Conservation (phyloP, 2,797 vertebrate species). For the Sebastes minor region DNA sequence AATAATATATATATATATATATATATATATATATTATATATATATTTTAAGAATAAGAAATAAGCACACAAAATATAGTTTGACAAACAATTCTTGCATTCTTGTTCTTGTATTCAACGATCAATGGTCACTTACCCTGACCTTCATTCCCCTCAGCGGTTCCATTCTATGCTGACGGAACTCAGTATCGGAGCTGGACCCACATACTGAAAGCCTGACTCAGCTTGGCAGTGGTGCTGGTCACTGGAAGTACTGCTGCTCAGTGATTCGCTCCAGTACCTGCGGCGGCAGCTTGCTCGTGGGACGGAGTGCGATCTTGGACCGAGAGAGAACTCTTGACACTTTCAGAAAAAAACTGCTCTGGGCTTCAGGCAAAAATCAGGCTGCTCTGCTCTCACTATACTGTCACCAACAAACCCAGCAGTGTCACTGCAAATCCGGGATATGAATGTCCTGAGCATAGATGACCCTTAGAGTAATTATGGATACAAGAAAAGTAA, state of each 20-base stretch:
- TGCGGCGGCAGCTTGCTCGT: not conserved
- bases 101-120: not conserved
- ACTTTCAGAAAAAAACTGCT: not conserved
- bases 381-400: not conserved
- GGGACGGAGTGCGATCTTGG: not conserved
- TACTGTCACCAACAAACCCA: constrained; percentile 2
- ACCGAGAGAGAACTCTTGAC: not conserved
- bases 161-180: not conserved
- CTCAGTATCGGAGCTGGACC: not conserved
- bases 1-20: too few species aligned
- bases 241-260: not conserved
- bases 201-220: constrained; percentile 9
- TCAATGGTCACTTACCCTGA: not conserved
- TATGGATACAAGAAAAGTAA: constrained; percentile 11
- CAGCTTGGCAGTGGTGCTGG: not conserved
- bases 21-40: too few species aligned
- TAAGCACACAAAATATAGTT: not conserved
- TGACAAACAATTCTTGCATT: not conserved
- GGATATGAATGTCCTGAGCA: constrained; percentile 4
- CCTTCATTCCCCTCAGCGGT: not conserved
- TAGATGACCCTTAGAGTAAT: constrained; percentile 30
- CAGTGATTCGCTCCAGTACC: not conserved
- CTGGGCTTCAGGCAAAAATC: not conserved
- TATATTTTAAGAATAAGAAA: too few species aligned
- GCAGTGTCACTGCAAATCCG: constrained; percentile 12